Base-by-base conservation (phyloP, 2,797 vertebrate species). In the Todus mexicanus region DNA sequence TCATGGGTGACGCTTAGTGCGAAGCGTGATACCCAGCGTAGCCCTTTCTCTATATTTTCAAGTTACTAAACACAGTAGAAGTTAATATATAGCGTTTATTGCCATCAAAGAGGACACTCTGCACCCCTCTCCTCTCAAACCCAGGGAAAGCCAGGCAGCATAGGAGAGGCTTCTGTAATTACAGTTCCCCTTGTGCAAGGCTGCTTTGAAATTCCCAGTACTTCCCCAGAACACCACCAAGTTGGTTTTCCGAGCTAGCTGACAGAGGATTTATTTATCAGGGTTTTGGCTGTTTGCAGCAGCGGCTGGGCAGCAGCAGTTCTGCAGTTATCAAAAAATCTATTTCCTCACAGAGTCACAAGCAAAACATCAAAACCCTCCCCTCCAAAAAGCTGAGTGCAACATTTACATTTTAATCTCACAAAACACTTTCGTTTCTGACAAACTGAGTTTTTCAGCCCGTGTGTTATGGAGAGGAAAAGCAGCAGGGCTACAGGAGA, bases 381-480 rank as follows among this genome's bases (percentile, higher is more conserved):
- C 86, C 61, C 69, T 77, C 87, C 25, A 47, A 93, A 96, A 96
- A 96, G 88, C 92, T 7, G 19, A 95, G 92, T 15, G 51, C 86
- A 93, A 96, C 95, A 97, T 97, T 97, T 96, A 95, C 95, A 97
- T 97, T 97, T 97, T 96, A 97, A 97, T 97, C 95, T 96, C 76
- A 37, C 47, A 12, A 53, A 94, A 89, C 91, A 61, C 87, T 95
- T 95, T 60, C 5, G 2, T 75, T 95, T 91, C 95, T 95, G 96
- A 96, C 91, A 96, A 95, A 72, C 76, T 19, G 82, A 56, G 63
- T 80, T 96, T 95, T 91, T 84, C 12, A 17, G 59, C 25, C 69
- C 17, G 48, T 78, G 85, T 88, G 85, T 92, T 78, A 84, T 1
- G 20, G 76, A 79, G 64, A 70, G 51, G 75, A 48, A 37, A 93